Evolutionary conservation across 2,797 vertebrate species (phyloP).

Genomic region (Lagorchestes hirsutus): DNA sequence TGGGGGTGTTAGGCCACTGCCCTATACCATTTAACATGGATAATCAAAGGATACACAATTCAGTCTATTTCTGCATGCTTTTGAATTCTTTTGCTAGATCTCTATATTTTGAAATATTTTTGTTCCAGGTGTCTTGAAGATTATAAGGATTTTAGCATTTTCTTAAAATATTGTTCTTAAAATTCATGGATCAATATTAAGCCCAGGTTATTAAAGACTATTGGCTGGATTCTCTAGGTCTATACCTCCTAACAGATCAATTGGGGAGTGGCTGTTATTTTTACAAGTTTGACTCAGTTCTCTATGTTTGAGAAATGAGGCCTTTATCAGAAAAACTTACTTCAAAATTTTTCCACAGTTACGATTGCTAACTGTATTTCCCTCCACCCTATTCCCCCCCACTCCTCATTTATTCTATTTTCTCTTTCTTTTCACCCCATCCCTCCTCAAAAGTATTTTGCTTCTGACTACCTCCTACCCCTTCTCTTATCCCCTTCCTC

Average conservation of each 20-base stretch:
- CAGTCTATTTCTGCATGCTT: background rate
- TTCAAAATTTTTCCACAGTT: no score
- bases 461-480: no score
- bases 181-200: background rate
- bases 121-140: background rate
- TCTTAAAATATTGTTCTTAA: background rate
- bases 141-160: background rate
- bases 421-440: no score
- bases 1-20: background rate
- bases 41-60: background rate
- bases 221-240: background rate
- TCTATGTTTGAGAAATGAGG: no score
- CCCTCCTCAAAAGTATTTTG: no score
- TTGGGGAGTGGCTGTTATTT: no score
- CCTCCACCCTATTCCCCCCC: no score
- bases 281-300: no score
- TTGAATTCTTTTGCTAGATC: background rate
- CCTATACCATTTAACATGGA: background rate
- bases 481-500: no score
- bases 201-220: background rate
- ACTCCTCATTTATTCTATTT: no score
- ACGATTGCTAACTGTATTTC: no score
- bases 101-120: background rate
- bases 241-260: background rate
- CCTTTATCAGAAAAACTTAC: no score